Base-by-base conservation (phyloP, 2,888 invertebrate species). In the Timema cristinae region DNA sequence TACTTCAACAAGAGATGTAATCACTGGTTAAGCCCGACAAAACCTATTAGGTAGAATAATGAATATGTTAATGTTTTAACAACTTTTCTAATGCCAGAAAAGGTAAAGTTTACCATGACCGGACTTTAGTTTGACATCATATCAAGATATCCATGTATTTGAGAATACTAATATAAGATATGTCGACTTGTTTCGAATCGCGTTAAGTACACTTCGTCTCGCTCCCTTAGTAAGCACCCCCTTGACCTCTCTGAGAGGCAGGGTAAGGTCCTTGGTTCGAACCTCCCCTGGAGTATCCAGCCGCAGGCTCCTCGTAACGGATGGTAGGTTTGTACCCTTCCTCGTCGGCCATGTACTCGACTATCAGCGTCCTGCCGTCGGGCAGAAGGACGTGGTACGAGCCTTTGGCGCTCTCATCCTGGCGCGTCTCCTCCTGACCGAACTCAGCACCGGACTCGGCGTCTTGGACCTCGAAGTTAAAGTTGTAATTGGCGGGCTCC, bases 301-400 rank as follows among this genome's bases (percentile, higher is more conserved):
- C 16, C 7, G 32, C 52, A 59, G 68, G 61, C 50, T 69, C 72
- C 80, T 90, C 89, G 79, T 90, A 90, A 0, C 88, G 85, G 73
- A 90, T 88, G 77, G 85, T 87, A n/a, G 90, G 90, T 75, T 86
- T 86, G 83, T 88, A 91, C 1, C 91, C 91, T 66, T 86, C 83
- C 78, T 87, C 84, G 77, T 90, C 89, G 9, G 90, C 90, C 78
- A 88, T 88, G 81, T 90, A 90, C 76, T 87, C 86, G 0, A 90
- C 90, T 56, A 88, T 88, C 85, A 88, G 84, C 13, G 78, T 80
- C 49, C 82, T 80, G 68, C 82, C 82, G 76, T 83, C 81, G 67
- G 82, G 82, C 72, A 82, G 78, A 50, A 81, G 77, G 5, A 82
- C 82, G 71, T 78, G 79, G 77, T 82, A 84, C 67, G 81, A 79